Conservation (phyloP, 2,113 vertebrate genomes). For the Rafetus swinhoei region DNA sequence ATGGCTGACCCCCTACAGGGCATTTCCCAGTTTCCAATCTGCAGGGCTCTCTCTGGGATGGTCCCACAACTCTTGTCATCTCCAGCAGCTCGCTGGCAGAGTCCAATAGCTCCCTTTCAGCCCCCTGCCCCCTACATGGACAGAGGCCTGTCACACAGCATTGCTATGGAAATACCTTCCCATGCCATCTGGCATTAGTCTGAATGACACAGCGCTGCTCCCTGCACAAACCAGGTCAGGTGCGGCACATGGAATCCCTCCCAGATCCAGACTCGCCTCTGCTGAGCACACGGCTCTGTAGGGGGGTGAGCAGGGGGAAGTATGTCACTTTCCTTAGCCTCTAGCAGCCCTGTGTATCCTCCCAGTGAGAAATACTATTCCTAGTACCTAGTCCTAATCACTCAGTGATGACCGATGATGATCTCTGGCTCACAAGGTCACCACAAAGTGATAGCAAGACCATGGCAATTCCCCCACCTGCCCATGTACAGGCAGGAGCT, state of each 20-base stretch:
- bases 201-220: fast-evolving
- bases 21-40: not conserved
- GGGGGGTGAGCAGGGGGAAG: too few relatives aligned
- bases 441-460: not conserved
- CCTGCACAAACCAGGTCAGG: not conserved
- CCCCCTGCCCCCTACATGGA: not conserved
- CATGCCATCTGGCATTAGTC: not conserved
- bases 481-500: not conserved
- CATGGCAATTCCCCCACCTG: not conserved
- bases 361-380: not conserved
- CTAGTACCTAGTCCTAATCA: not conserved
- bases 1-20: not conserved
- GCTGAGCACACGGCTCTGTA: not conserved
- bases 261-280: not conserved
- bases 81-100: not conserved
- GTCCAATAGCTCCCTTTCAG: not conserved
- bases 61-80: not conserved
- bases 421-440: not conserved
- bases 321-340: too few relatives aligned
- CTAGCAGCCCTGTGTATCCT: not conserved
- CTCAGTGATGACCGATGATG: not conserved
- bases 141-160: not conserved
- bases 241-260: fast-evolving
- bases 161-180: not conserved
- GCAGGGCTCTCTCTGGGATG: not conserved